Evolutionary conservation across 2,888 invertebrate species (phyloP).

Genomic region (Bellardia pandia): DNA sequence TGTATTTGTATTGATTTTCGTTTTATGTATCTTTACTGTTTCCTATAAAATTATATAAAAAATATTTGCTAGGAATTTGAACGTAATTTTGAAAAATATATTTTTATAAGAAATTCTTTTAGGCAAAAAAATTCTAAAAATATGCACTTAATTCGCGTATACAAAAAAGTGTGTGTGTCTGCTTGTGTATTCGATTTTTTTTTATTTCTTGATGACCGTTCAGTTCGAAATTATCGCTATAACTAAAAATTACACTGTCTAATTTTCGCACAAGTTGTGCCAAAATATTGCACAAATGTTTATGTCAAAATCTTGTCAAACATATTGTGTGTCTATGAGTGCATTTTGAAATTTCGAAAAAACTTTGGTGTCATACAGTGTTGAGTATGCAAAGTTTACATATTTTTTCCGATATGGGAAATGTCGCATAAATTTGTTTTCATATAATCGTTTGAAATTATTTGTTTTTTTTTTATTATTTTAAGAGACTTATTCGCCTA

Average conservation of each 20-base stretch:
- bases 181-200: slow-evolving; percentile 5
- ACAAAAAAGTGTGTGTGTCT: slow-evolving; percentile 28
- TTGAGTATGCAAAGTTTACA: neutral
- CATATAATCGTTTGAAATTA: no score
- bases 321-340: neutral
- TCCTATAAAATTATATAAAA: slow-evolving; percentile 48
- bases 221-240: slow-evolving; percentile 69
- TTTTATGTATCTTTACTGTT: neutral
- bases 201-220: slow-evolving; percentile 53
- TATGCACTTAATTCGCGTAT: slow-evolving; percentile 68
- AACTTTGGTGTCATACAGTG: slow-evolving; percentile 8
- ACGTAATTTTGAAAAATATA: slow-evolving; percentile 42
- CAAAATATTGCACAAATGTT: slow-evolving; percentile 49
- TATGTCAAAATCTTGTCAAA: slow-evolving; percentile 57
- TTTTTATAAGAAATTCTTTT: slow-evolving; percentile 51
- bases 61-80: slow-evolving; percentile 20
- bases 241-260: slow-evolving; percentile 62
- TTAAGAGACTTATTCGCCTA: no score
- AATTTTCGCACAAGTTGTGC: slow-evolving; percentile 60
- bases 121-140: slow-evolving; percentile 71
- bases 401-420: neutral
- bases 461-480: no score
- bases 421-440: no score
- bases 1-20: neutral
- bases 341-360: slow-evolving; percentile 35